Conservation (phyloP, 2,888 invertebrate genomes). For the Eueremaeus valkanovi region DNA sequence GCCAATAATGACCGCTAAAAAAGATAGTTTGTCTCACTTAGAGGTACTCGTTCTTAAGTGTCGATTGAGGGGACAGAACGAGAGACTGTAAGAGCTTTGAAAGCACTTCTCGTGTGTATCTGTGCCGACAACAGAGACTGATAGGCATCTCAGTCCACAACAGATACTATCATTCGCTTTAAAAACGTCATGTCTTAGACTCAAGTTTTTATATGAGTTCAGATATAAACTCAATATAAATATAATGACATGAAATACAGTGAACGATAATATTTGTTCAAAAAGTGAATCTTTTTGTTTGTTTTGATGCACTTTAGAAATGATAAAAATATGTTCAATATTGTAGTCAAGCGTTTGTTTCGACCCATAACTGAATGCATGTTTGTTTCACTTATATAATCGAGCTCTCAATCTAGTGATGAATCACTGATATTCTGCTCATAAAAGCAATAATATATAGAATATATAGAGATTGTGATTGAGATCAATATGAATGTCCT, state of each 20-base stretch:
- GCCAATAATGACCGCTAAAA: neutral
- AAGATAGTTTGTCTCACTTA: slow-evolving; percentile 12
- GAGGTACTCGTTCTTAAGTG: slow-evolving; percentile 11
- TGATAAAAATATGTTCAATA: slow-evolving; percentile 2
- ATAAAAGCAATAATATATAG: neutral
- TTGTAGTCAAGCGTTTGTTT: neutral
- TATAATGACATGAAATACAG: slow-evolving; percentile 7
- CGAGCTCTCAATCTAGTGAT: no score
- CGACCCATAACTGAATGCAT: neutral
- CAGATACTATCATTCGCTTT: neutral
- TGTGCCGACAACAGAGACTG: neutral
- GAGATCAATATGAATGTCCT: neutral
- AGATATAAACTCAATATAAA: neutral
- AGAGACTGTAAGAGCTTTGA: slow-evolving; percentile 9
- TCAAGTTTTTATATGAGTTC: neutral
- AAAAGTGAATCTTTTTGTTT: neutral
- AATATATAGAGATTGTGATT: neutral
- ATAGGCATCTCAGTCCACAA: neutral
- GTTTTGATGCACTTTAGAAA: slow-evolving; percentile 1
- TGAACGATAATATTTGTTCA: slow-evolving; percentile 4
- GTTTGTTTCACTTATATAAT: neutral
- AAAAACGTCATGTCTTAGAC: neutral
- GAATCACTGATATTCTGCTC: no score
- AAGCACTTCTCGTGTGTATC: neutral
- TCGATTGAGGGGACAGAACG: neutral